These are phyloP conservation scores for Mimachlamys varia DNA, from an alignment of 2,888 invertebrate genomes.

Conservation along the genomic window DNA sequence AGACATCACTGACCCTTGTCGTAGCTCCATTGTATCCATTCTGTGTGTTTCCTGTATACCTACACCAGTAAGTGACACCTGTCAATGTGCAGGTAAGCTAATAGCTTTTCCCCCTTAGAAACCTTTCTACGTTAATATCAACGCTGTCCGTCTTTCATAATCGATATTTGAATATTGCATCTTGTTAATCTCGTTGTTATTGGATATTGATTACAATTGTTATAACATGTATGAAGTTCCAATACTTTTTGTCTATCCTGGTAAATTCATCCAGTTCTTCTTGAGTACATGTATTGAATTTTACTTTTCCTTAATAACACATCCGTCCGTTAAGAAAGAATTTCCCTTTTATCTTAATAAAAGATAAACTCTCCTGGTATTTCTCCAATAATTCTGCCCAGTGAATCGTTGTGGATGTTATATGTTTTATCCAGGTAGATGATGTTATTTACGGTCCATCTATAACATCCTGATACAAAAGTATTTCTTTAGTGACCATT, in stretches of 20 bases:
- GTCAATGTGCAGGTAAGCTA: not conserved
- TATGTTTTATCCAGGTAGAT: no score
- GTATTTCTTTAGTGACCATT: not conserved
- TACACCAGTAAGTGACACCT: not conserved
- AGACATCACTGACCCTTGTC: slow-evolving; percentile 2
- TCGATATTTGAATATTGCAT: not conserved
- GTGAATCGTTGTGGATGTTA: no score
- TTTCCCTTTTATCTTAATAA: no score
- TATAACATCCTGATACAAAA: no score
- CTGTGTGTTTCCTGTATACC: not conserved
- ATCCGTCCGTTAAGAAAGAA: no score
- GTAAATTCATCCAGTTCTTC: not conserved
- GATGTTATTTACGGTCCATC: no score
- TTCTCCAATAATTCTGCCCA: no score
- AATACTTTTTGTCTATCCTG: not conserved
- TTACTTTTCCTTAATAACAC: no score
- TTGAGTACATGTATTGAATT: not conserved
- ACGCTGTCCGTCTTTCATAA: not conserved
- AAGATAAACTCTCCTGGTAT: no score
- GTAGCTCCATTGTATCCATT: not conserved
- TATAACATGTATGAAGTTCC: not conserved
- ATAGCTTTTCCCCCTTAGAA: not conserved
- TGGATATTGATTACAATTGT: not conserved
- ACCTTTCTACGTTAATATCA: not conserved
- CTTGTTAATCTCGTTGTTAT: not conserved